Evolutionary conservation across 2,888 invertebrate genomes (phyloP), one percentile per base, ranked within the genome.

Genomic region (Pachydiplax longipennis): DNA sequence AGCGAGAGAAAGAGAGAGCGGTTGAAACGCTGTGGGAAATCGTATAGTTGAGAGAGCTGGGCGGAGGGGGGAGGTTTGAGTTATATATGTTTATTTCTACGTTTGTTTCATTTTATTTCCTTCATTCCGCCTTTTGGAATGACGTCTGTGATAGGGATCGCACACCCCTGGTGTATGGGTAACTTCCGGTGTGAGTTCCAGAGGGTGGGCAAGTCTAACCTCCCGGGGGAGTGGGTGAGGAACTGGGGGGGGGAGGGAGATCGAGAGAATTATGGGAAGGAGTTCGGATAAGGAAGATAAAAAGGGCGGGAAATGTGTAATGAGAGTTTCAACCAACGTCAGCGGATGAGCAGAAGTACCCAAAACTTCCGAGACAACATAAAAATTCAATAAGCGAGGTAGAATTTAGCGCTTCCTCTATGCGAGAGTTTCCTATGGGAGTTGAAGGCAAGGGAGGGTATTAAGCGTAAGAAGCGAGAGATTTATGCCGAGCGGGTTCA

Each of bases 141-240:
- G 87, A 87, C 61, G 87, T 87, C 87, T n/a, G 87, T 31, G 87
- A 87, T 87, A 87, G 37, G 87, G 87, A 87, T 87, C 87, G 87
- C 87, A 48, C 82, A 44, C 82, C 82, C 53, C 87, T 37, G 65
- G 87, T 61, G 87, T 87, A 87, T 61, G 87, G 58, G 87, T 37
- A 87, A 87, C 87, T 87, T 87, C 87, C 87, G 87, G 87, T 87
- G 87, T 87, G 87, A 87, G 87, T 87, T 87, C 87, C 87, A 87
- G 22, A 87, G 87, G 87, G 61, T 87, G 61, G 87, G 87, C 37
- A 83, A 58, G 83, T 83, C 83, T 65, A 58, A 12, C 58, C 12
- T 73, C 73, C 12, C 73, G 1, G 61, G 61, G 87, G 87, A 61
- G 58, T 31, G 53, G 22, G 13, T 12, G 31, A n/a, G 58, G 58